A percentile compares a stretch with the other conserved stretches of the same genome.
phyloP scores from a whole-genome alignment of 53 echinoderm and acorn worm species.

The Temnopleurus reevesii region DNA sequence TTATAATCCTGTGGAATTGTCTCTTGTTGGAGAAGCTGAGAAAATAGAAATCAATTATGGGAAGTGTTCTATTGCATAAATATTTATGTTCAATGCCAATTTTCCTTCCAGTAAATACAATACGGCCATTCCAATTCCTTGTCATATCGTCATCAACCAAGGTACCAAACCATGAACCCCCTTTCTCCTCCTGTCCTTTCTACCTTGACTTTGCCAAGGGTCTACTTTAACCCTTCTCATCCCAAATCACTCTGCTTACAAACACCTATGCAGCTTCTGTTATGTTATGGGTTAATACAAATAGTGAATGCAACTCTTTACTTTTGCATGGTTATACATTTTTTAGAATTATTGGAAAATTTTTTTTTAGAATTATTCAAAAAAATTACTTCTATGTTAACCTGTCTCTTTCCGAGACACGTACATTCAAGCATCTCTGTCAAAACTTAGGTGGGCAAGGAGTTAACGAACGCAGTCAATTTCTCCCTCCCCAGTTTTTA shows the following conservation, averaged over 20 bases:
- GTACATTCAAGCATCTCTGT: neutral
- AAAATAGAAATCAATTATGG: conserved; percentile 35
- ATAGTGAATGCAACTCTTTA: no score
- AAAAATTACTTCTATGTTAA: no score
- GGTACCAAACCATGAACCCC: no score
- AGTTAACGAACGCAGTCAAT: neutral
- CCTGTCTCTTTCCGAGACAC: no score
- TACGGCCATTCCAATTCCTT: neutral
- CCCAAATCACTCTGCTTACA: neutral
- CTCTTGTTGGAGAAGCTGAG: conserved; percentile 6
- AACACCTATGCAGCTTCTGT: neutral
- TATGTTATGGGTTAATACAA: no score
- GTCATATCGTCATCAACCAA: neutral
- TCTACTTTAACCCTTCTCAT: neutral
- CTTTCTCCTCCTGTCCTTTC: neutral
- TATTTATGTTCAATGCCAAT: conserved; percentile 14
- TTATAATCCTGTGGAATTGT: neutral
- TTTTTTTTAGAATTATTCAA: no score
- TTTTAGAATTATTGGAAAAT: no score
- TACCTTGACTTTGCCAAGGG: neutral
- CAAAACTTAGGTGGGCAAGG: neutral
- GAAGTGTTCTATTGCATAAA: conserved; percentile 24
- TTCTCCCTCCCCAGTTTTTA: neutral
- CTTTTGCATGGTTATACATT: no score
- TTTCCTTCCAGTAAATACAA: neutral